phyloP scores from a whole-genome alignment of 2,113 vertebrate species.

The Agapornis roseicollis region DNA sequence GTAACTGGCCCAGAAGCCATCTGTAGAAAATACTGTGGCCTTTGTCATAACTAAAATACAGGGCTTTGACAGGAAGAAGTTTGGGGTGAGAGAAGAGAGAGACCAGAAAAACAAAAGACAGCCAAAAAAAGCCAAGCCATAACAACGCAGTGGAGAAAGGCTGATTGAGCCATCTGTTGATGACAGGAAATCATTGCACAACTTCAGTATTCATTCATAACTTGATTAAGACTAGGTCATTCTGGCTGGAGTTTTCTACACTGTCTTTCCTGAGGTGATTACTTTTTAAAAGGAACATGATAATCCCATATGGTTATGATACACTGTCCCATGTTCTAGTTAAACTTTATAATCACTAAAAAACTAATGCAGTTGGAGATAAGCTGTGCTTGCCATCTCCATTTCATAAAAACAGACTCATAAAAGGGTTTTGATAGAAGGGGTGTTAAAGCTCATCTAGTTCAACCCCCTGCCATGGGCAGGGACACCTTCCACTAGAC shows the following conservation, averaged over 20 bases:
- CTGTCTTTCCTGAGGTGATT: not conserved
- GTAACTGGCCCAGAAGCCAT: not conserved
- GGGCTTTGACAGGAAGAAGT: not conserved
- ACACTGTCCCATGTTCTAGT: not conserved
- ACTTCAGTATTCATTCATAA: not conserved
- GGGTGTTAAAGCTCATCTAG: not conserved
- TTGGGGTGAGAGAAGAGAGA: not conserved
- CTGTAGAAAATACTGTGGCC: not conserved
- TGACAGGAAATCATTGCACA: not conserved
- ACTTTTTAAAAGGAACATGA: not conserved
- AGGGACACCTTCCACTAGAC: not conserved
- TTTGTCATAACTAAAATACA: not conserved
- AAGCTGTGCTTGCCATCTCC: not conserved
- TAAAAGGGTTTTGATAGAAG: not conserved
- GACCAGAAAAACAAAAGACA: not conserved
- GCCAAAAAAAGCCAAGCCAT: not conserved
- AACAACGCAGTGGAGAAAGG: not conserved
- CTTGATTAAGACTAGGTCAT: not conserved
- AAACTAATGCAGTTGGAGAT: not conserved
- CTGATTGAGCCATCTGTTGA: not conserved
- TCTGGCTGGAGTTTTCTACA: not conserved
- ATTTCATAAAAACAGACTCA: not conserved
- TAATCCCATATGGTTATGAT: not conserved
- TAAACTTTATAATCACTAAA: not conserved
- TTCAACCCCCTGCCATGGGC: not conserved